A percentile compares a stretch with the other conserved stretches of the same genome.
Evolutionary conservation across 2,797 vertebrate genomes (phyloP).

Genomic region (Ptychadena robeensis): DNA sequence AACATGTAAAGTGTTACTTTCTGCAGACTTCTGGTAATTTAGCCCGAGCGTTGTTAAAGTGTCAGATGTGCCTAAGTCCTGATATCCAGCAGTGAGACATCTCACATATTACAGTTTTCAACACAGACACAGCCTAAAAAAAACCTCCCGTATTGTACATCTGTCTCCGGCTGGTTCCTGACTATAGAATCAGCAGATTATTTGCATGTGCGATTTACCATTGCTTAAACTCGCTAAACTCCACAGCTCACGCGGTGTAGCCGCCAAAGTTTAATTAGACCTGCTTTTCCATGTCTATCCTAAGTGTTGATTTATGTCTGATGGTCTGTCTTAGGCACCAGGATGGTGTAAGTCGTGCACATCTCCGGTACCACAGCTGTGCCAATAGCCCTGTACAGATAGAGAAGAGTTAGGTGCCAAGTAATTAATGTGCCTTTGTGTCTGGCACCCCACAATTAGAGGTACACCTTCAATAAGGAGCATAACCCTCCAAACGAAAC

Average conservation of each 20-base stretch:
- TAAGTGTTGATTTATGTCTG: neutral
- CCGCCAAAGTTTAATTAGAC: constrained; percentile 25
- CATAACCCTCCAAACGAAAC: too few species aligned
- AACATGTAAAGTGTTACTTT: constrained; percentile 40
- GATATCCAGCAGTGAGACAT: constrained; percentile 36
- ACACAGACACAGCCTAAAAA: constrained; percentile 19
- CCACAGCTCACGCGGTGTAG: neutral
- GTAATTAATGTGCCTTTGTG: neutral
- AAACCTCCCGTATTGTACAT: constrained; percentile 15
- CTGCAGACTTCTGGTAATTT: constrained; percentile 24
- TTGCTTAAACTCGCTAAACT: neutral
- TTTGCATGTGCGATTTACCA: constrained; percentile 39
- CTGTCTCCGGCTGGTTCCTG: constrained; percentile 29
- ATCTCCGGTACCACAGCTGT: neutral
- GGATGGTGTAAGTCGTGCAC: neutral
- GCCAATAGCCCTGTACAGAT: neutral
- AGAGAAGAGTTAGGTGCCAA: too few species aligned
- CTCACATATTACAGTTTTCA: constrained; percentile 36
- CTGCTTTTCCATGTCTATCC: neutral
- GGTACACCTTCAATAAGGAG: too few species aligned
- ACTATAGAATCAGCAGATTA: constrained; percentile 22
- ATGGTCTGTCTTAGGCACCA: neutral
- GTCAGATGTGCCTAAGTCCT: constrained; percentile 31
- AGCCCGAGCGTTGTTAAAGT: constrained; percentile 18
- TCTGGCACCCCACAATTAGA: too few species aligned